Evolutionary conservation across 2,113 vertebrate genomes (phyloP).

Genomic region (Sander lucioperca): DNA sequence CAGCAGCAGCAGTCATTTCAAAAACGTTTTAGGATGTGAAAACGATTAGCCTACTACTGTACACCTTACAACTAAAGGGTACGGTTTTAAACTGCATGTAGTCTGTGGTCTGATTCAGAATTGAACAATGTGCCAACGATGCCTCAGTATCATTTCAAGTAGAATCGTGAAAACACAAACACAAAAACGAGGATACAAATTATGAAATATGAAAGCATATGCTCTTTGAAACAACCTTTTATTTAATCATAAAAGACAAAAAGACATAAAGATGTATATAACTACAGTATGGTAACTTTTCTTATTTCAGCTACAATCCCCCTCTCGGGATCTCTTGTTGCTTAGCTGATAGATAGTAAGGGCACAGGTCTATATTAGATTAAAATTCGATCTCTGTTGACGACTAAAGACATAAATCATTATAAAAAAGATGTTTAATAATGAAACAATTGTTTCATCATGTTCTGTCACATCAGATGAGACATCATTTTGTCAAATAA

Average conservation of each 20-base stretch:
- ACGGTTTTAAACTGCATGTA: not conserved
- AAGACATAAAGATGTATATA: not conserved
- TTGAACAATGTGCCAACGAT: not conserved
- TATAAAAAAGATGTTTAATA: not conserved
- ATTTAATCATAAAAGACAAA: conserved; percentile 73
- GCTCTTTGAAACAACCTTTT: conserved; percentile 63
- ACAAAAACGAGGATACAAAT: not conserved
- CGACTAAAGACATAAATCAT: conserved; percentile 27
- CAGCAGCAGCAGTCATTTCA: too few relatives aligned
- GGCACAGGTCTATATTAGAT: not conserved
- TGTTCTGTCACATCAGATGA: conserved; percentile 8
- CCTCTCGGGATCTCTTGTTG: conserved; percentile 27
- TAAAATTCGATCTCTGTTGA: conserved; percentile 27
- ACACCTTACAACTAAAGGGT: not conserved
- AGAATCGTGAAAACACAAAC: not conserved
- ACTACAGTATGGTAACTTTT: not conserved
- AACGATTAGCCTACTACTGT: not conserved
- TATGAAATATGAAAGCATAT: not conserved
- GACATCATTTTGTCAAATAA: conserved; percentile 11
- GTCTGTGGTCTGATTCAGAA: not conserved
- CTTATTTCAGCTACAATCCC: conserved; percentile 51
- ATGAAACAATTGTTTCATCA: not conserved
- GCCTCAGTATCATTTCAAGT: not conserved
- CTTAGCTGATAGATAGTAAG: conserved; percentile 21
- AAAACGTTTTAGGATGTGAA: too few relatives aligned